These are phyloP conservation scores for Cariama cristata DNA, from an alignment of 2,113 vertebrate genomes.

Conservation along the genomic window DNA sequence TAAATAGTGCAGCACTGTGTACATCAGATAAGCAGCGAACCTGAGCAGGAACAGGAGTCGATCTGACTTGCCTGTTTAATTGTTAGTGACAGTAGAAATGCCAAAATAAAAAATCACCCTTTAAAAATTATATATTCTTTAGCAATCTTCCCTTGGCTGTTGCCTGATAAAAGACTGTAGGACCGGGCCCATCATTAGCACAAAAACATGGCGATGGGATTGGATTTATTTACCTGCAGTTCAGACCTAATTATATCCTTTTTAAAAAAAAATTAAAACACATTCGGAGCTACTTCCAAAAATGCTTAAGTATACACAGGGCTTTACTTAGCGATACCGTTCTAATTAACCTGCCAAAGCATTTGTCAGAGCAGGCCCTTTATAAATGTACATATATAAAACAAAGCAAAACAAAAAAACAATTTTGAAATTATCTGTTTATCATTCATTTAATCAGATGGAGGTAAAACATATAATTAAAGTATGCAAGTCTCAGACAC, in stretches of 20 bases:
- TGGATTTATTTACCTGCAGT: not conserved
- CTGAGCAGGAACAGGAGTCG: not conserved
- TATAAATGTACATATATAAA: not conserved
- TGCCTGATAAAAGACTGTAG: not conserved
- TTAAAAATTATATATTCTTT: not conserved
- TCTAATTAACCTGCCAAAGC: not conserved
- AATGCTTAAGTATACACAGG: not conserved
- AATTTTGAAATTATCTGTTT: not conserved
- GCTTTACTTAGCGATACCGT: not conserved
- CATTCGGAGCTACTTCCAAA: not conserved
- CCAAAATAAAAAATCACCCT: not conserved
- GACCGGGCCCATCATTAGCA: not conserved
- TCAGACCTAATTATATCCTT: not conserved
- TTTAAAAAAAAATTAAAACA: not conserved
- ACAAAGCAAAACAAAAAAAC: not conserved
- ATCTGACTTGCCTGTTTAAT: not conserved
- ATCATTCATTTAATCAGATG: not conserved
- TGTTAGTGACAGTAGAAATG: not conserved
- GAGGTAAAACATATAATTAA: not conserved
- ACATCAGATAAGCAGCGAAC: not conserved
- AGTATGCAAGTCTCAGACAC: not conserved
- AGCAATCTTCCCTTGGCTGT: not conserved
- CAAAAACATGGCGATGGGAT: not conserved
- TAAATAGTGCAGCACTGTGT: not conserved
- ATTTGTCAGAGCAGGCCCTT: not conserved